phyloP scores from a whole-genome alignment of 2,113 vertebrate genomes.

The Nesogale talazaci region DNA sequence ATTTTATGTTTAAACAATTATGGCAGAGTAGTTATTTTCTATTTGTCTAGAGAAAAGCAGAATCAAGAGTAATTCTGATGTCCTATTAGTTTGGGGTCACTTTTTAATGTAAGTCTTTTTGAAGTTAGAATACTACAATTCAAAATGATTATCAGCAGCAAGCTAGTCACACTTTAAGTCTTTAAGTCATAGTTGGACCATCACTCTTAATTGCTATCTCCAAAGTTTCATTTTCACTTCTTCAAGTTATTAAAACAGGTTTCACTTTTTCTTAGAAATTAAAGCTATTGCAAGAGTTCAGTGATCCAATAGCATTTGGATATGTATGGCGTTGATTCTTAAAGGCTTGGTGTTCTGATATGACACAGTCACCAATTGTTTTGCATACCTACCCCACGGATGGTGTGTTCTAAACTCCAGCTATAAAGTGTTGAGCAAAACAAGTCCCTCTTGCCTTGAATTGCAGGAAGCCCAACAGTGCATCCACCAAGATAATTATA shows the following conservation, averaged over 20 bases:
- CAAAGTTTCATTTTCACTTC: not conserved
- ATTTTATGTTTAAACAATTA: not conserved
- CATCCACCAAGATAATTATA: too few relatives aligned
- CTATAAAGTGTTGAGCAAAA: not conserved
- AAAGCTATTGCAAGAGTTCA: not conserved
- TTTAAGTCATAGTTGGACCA: too few relatives aligned
- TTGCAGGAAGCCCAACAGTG: not conserved
- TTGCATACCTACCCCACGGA: too few relatives aligned
- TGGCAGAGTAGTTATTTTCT: not conserved
- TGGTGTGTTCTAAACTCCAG: not conserved
- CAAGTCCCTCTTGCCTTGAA: not conserved
- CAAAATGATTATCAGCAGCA: not conserved
- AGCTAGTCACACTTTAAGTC: too few relatives aligned
- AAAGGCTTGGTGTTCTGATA: not conserved
- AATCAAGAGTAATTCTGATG: not conserved
- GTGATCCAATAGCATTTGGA: not conserved
- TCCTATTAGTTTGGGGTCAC: not conserved
- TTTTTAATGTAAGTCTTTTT: not conserved
- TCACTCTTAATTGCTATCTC: not conserved
- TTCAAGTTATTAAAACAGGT: not conserved
- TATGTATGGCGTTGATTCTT: not conserved
- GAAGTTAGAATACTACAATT: not conserved
- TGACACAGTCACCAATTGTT: not conserved
- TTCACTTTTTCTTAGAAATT: not conserved
- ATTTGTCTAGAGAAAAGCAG: not conserved